Conservation (phyloP, 2,797 vertebrate genomes). For the Prunella strophiata region DNA sequence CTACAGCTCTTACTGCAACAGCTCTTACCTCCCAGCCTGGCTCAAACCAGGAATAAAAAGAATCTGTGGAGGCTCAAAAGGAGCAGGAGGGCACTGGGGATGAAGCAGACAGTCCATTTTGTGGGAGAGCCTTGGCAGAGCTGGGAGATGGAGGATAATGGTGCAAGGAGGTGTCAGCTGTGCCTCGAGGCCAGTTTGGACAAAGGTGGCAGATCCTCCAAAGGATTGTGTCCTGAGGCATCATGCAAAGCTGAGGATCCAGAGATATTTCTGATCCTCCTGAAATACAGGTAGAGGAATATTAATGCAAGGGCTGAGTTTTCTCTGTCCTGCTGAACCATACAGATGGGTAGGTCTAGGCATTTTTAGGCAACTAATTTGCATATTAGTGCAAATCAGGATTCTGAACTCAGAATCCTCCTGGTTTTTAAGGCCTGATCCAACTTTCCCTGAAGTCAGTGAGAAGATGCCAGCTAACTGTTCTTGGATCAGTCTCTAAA, state of each 20-base stretch:
- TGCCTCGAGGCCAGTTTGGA: rapidly evolving
- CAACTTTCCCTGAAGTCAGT: not conserved
- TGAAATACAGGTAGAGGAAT: not conserved
- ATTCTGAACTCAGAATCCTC: not conserved
- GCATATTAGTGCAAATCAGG: not conserved
- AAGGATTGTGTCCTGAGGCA: not conserved
- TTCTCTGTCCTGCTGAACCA: not conserved
- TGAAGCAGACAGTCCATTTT: rapidly evolving
- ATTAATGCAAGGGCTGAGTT: not conserved
- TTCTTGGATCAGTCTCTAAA: not conserved
- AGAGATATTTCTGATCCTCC: not conserved
- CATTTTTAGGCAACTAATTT: not conserved
- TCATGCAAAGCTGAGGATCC: not conserved
- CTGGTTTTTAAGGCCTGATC: not conserved
- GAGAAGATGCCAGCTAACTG: not conserved
- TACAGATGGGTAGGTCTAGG: not conserved
- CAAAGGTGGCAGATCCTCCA: not conserved
- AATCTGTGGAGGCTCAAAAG: not conserved
- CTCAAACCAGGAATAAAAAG: rapidly evolving
- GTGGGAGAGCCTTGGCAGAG: not conserved
- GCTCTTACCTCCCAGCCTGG: not conserved
- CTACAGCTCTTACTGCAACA: not conserved
- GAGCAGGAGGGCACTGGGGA: not conserved
- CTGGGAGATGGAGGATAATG: not conserved
- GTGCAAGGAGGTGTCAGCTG: not conserved